Percentiles rank a stretch among this genome's conserved stretches.
These are phyloP conservation scores for Aegotheles bennettii DNA, from an alignment of 2,113 vertebrate genomes.

Conservation along the genomic window DNA sequence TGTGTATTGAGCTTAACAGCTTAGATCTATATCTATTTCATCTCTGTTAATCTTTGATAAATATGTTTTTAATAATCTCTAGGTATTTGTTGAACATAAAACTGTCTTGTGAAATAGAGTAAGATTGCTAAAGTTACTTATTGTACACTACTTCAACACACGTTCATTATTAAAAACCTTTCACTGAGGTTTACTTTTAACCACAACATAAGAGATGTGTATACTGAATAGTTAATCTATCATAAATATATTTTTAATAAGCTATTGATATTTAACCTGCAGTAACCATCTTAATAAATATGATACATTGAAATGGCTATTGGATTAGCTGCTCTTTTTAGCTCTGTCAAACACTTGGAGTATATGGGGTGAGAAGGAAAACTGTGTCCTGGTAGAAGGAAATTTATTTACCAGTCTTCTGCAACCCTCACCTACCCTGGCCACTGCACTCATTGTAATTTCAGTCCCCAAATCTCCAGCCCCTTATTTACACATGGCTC, in stretches of 20 bases:
- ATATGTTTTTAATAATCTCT: constrained; percentile 79
- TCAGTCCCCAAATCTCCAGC: background rate
- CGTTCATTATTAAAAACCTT: constrained; percentile 50
- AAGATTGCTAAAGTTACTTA: constrained; percentile 50
- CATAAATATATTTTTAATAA: constrained; percentile 54
- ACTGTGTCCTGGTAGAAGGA: background rate
- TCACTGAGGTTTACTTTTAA: constrained; percentile 41
- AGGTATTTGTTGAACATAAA: constrained; percentile 75
- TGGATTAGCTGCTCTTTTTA: background rate
- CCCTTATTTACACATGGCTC: background rate
- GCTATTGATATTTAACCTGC: constrained; percentile 59
- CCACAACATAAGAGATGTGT: background rate
- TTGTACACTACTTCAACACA: constrained; percentile 1
- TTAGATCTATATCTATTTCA: constrained; percentile 73
- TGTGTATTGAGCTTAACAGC: constrained; percentile 60
- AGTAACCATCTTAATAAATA: constrained; percentile 54
- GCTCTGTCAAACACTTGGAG: background rate
- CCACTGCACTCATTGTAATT: background rate
- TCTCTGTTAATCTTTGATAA: constrained; percentile 76
- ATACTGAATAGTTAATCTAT: constrained; percentile 10
- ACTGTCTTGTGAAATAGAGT: constrained; percentile 58
- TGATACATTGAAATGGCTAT: constrained; percentile 17
- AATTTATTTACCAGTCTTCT: background rate
- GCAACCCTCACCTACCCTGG: background rate
- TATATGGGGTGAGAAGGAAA: background rate